A percentile compares a stretch with the other conserved stretches of the same genome.
Conservation (phyloP, 2,888 invertebrate genomes). For the Athrips mouffetella region DNA sequence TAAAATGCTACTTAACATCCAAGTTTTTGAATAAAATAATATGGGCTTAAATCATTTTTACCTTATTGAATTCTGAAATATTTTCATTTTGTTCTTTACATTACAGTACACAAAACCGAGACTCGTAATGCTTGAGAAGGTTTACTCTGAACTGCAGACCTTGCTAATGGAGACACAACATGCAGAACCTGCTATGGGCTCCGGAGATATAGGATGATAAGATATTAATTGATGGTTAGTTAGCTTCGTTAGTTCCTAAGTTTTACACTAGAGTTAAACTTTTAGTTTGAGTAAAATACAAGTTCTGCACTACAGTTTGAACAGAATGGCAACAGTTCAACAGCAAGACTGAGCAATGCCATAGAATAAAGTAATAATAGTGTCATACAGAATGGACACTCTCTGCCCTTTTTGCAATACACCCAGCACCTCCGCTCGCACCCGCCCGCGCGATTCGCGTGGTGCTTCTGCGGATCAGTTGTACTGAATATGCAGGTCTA, state of each 20-base stretch:
- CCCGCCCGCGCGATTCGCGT: no score
- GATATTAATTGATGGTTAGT: background rate
- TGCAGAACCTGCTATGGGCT: constrained; percentile 31
- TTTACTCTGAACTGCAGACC: constrained; percentile 58
- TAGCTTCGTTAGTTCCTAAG: background rate
- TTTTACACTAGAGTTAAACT: no score
- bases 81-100: background rate
- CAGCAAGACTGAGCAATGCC: no score
- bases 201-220: constrained; percentile 32
- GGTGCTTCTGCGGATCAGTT: no score
- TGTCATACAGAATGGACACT: no score
- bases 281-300: no score
- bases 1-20: constrained; percentile 5
- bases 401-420: no score
- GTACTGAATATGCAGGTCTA: no score
- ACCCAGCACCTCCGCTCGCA: no score
- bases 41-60: background rate
- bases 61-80: background rate
- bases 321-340: no score
- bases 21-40: background rate
- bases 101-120: constrained; percentile 70
- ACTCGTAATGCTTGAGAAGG: constrained; percentile 55
- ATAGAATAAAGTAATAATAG: no score
- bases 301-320: no score
- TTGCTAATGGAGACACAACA: constrained; percentile 40